Conservation (phyloP, 2,797 vertebrate species). For the Chaunax sp. region DNA sequence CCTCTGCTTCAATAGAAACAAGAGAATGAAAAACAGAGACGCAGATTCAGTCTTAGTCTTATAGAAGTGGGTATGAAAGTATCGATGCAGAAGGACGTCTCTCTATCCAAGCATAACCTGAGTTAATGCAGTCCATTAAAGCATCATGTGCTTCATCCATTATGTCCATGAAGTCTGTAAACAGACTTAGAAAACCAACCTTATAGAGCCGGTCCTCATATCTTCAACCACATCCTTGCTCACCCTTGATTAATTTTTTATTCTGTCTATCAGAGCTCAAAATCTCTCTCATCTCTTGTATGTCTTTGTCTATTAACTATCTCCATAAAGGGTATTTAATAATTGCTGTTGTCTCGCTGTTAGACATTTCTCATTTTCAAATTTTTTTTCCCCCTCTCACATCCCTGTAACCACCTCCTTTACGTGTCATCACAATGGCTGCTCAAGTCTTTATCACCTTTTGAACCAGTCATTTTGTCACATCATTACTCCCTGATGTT, state of each 20-base stretch:
- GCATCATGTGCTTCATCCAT: constrained; percentile 41
- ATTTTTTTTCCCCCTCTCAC: constrained; percentile 5
- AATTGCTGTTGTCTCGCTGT: too few species aligned
- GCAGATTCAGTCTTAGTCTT: constrained; percentile 14
- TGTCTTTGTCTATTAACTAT: constrained; percentile 29
- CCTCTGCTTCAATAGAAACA: constrained; percentile 18
- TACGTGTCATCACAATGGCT: constrained; percentile 31
- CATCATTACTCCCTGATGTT: neutral
- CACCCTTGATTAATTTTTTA: constrained; percentile 44
- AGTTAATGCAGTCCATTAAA: constrained; percentile 43
- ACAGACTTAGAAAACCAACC: constrained; percentile 34
- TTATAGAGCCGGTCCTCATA: constrained; percentile 26
- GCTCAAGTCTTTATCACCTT: constrained; percentile 21
- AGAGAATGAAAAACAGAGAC: constrained; percentile 5
- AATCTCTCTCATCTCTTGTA: constrained; percentile 31
- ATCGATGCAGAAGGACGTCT: constrained; percentile 8
- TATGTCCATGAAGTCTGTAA: constrained; percentile 47
- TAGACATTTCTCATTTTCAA: constrained; percentile 16
- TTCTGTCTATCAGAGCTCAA: constrained; percentile 23
- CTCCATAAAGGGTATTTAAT: too few species aligned
- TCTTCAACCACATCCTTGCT: constrained; percentile 20
- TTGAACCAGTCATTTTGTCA: constrained; percentile 3
- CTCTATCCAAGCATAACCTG: constrained; percentile 10
- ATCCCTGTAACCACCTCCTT: neutral
- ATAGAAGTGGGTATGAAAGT: constrained; percentile 9